phyloP scores from a whole-genome alignment of 2,113 vertebrate genomes.

The Lampris incognitus region DNA sequence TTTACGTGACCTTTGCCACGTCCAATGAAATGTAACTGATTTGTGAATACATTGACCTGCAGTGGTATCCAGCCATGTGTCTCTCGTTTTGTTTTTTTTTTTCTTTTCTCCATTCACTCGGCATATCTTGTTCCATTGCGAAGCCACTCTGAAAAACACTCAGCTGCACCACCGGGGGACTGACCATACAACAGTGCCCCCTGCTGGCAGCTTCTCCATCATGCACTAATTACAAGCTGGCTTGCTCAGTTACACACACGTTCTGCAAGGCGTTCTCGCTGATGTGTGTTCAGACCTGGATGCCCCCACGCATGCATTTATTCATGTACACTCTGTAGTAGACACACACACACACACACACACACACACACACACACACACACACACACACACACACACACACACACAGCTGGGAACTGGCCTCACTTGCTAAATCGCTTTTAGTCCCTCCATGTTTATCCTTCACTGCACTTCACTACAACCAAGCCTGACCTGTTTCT shows the following conservation, averaged over 20 bases:
- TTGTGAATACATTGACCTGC: constrained; percentile 11
- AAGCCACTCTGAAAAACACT: background rate
- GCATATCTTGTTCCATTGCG: too few relatives aligned
- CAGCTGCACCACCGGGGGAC: constrained; percentile 3
- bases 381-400: background rate
- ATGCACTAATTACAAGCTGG: background rate
- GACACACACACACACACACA: background rate
- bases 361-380: background rate
- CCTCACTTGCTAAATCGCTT: constrained; percentile 63
- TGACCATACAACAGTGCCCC: constrained; percentile 76
- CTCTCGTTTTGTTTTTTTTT: constrained; percentile 6
- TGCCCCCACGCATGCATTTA: background rate
- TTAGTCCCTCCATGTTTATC: constrained; percentile 72
- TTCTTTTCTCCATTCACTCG: constrained; percentile 4
- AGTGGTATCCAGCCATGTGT: background rate
- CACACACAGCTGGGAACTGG: constrained; percentile 43
- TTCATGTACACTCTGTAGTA: background rate
- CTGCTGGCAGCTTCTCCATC: constrained; percentile 59
- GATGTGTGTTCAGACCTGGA: background rate
- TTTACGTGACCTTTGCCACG: background rate
- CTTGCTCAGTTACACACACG: background rate
- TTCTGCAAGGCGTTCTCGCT: background rate
- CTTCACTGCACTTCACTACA: constrained; percentile 71
- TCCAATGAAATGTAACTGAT: background rate
- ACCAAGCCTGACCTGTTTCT: constrained; percentile 75